These are phyloP conservation scores for Cantharis lateralis DNA, from an alignment of 2,888 invertebrate species.

Conservation along the genomic window DNA sequence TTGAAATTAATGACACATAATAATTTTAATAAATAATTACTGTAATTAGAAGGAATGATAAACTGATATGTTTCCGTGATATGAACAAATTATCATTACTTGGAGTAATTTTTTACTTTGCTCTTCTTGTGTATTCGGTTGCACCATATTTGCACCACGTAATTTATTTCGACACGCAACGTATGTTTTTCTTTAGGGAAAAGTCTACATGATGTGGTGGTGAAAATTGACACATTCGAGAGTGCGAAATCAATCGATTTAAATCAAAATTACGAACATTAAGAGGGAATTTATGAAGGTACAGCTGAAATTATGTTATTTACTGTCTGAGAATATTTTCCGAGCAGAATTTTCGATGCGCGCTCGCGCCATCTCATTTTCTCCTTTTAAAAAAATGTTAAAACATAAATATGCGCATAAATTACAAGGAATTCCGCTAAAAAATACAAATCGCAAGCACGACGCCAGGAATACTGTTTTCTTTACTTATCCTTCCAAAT, in stretches of 20 bases:
- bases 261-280: not conserved
- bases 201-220: not conserved
- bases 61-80: slow-evolving; percentile 29
- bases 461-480: slow-evolving; percentile 5
- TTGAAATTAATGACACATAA: not conserved
- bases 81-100: slow-evolving; percentile 25
- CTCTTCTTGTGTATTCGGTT: slow-evolving; percentile 20
- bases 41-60: slow-evolving; percentile 26
- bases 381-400: not conserved
- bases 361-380: not conserved
- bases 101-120: slow-evolving; percentile 22
- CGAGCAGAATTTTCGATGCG: not conserved
- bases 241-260: not conserved
- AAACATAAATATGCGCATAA: slow-evolving; percentile 9
- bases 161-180: slow-evolving; percentile 24
- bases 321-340: not conserved
- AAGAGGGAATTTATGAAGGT: not conserved
- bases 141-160: slow-evolving; percentile 17
- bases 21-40: slow-evolving; percentile 20
- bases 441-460: slow-evolving; percentile 3
- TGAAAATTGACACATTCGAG: not conserved
- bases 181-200: slow-evolving; percentile 12
- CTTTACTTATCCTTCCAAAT: slow-evolving; percentile 1
- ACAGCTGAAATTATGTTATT: not conserved
- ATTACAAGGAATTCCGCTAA: not conserved